A percentile compares a stretch with the other conserved stretches of the same genome.
These are phyloP conservation scores for Sarcophaga caerulescens DNA, from an alignment of 2,888 invertebrate genomes.

Conservation along the genomic window DNA sequence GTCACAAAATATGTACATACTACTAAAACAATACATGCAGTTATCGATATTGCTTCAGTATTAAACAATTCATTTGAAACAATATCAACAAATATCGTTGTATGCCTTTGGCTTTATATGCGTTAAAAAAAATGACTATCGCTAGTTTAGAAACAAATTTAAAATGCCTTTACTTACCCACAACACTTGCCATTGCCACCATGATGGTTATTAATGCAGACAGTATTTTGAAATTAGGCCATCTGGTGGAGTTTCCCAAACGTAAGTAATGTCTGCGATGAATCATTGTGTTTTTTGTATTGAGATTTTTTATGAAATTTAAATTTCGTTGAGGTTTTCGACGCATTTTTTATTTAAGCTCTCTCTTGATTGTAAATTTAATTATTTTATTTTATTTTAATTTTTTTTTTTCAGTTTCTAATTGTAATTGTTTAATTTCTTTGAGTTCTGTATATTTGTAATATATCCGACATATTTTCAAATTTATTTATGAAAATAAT, in stretches of 20 bases:
- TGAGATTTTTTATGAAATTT: conserved; percentile 25
- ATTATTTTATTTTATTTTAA: conserved; percentile 4
- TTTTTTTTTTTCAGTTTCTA: conserved; percentile 4
- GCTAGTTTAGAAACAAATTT: not conserved
- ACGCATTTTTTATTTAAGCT: conserved; percentile 42
- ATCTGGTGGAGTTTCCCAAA: conserved; percentile 17
- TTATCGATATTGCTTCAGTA: conserved; percentile 21
- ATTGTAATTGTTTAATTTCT: conserved; percentile 29
- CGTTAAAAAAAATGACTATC: not conserved
- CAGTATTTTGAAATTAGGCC: conserved; percentile 42
- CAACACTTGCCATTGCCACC: conserved; percentile 43
- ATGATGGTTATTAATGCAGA: conserved; percentile 38
- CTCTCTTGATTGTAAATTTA: not conserved
- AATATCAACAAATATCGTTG: not conserved
- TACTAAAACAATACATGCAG: no score
- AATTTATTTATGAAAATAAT: conserved; percentile 16
- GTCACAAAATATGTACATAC: conserved; percentile 5
- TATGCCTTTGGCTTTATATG: no score
- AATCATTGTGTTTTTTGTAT: conserved; percentile 30
- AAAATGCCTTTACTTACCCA: conserved; percentile 58
- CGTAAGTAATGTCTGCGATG: conserved; percentile 6
- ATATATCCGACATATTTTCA: conserved; percentile 45
- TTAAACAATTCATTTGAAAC: not conserved
- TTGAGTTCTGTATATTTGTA: conserved; percentile 38
- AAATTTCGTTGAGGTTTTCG: conserved; percentile 63